Evolutionary conservation across 2,113 vertebrate species (phyloP), one percentile per base, ranked within the genome.

Genomic region (Mesitornis unicolor): DNA sequence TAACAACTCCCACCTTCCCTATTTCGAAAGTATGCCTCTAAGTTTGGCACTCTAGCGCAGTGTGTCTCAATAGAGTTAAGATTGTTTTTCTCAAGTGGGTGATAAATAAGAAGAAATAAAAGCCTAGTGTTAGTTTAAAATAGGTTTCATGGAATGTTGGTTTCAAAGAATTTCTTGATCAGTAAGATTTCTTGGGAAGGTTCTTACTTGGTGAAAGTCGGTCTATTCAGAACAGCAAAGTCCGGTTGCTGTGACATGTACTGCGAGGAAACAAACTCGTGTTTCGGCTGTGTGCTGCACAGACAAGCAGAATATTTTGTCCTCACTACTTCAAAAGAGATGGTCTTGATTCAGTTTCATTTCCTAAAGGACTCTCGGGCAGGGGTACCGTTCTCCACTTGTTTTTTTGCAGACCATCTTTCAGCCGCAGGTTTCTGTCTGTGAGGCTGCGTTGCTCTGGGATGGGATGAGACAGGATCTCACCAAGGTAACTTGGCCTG

Each of bases 401-500:
- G 9, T 21, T 45, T 43, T 21, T n/a, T 51, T 35, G 10, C 17
- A 28, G 21, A 9, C 29, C 0, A 0, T 31, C 15, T 63, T n/a
- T n/a, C n/a, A n/a, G n/a, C n/a, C n/a, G 13, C 10, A 24, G 20
- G 24, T 51, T 67, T 91, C 60, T 57, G 26, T 26, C 51, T 1
- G 2, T 0, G 1, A 63, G 43, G 35, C 31, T 31, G 6, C 2
- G 4, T 53, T 43, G 16, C 14, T 50, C 21, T 60, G 87, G 43
- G 54, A 2, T 22, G 51, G 33, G 29, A 28, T 18, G n/a, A 40
- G n/a, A 25, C 18, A 28, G 16, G 47, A 48, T 26, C 78, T 77
- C 6, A 0, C 12, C 26, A 8, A 16, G 0, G 1, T 26, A 29
- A 3, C n/a, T 60, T 1, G 0, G 40, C 28, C 28, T 53, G 18